Base-by-base conservation (phyloP, 2,888 invertebrate species). In the Diabrotica balteata region DNA sequence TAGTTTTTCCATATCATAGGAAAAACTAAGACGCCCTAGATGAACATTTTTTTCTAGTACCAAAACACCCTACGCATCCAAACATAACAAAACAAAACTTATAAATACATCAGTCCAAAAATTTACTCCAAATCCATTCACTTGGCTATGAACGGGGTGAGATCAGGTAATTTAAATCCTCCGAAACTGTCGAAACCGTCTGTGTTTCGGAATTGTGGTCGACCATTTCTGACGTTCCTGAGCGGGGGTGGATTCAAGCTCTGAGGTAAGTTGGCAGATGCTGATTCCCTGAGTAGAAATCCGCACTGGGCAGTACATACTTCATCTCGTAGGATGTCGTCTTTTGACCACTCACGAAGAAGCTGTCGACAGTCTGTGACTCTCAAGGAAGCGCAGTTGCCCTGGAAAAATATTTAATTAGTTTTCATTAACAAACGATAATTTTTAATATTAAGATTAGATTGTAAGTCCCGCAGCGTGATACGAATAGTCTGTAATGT, bases 281-380 rank as follows among this genome's bases (percentile, higher is more conserved):
- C 59, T 84, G 85, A 82, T 47, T 84, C 85, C 51, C 86, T 85
- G 32, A 91, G 84, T 10, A 91, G 86, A 77, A 92, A 91, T 52
- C 94, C 93, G 82, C 96, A 96, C 84, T 96, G 96, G 4, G 95
- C 93, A 17, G 93, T 91, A 84, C 96, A 96, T 10, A 96, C 94
- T 81, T 94, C 94, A 80, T 96, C 96, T 3, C 91, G 88, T 32
- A 93, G 83, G 52, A 96, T 91, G 0, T 92, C 91, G 45, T 95
- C 94, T 64, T 91, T 89, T 62, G 93, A 91, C 88, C 94, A 94
- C 83, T 95, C 94, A 69, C 93, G 89, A 61, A 93, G 86, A 46
- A 96, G 86, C 77, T 93, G 93, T 11, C 90, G 90, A 83, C 96
- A 96, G 85, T 95, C 95, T 0, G 94, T 94, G 70, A 96, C 92